Percentiles rank a stretch among this genome's conserved stretches.
These are phyloP conservation scores for Corydoras sp. DNA, from an alignment of 2,113 vertebrate species.

Conservation along the genomic window DNA sequence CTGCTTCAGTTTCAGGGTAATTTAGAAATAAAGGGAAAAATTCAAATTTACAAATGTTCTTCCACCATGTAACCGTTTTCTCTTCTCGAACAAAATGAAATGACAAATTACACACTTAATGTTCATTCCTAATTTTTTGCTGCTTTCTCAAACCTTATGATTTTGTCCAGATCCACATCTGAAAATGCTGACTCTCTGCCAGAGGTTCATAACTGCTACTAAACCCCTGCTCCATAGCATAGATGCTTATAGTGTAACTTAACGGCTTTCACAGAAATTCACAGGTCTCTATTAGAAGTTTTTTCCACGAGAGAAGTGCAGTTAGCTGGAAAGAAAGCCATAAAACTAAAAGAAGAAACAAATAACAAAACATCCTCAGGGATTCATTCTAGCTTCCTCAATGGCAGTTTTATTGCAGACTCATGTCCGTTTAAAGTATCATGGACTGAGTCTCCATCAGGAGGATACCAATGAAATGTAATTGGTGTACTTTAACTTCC, in stretches of 20 bases:
- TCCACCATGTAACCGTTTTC: too few relatives aligned
- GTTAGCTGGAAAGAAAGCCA: slow-evolving; percentile 6
- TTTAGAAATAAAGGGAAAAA: not conserved
- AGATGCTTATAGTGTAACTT: not conserved
- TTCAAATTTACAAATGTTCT: too few relatives aligned
- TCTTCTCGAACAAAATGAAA: too few relatives aligned
- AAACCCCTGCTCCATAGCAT: not conserved
- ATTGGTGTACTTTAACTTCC: not conserved
- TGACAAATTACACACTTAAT: too few relatives aligned
- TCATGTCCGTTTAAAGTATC: not conserved
- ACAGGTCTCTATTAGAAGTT: not conserved
- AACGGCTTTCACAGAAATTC: slow-evolving; percentile 9
- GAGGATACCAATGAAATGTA: slow-evolving; percentile 8
- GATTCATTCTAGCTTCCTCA: not conserved
- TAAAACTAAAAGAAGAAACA: slow-evolving; percentile 7
- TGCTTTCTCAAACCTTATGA: not conserved
- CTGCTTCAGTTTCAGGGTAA: too few relatives aligned
- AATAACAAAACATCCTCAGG: not conserved
- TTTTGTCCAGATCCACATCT: not conserved
- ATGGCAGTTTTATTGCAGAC: slow-evolving; percentile 16
- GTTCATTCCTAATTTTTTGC: too few relatives aligned
- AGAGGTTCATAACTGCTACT: slow-evolving; percentile 22
- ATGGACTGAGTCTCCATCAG: not conserved
- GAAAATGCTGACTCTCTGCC: slow-evolving; percentile 7
- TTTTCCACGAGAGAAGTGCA: slow-evolving; percentile 1